phyloP scores from a whole-genome alignment of 1,140 invertebrate species.

The Metopolophium dirhodum region DNA sequence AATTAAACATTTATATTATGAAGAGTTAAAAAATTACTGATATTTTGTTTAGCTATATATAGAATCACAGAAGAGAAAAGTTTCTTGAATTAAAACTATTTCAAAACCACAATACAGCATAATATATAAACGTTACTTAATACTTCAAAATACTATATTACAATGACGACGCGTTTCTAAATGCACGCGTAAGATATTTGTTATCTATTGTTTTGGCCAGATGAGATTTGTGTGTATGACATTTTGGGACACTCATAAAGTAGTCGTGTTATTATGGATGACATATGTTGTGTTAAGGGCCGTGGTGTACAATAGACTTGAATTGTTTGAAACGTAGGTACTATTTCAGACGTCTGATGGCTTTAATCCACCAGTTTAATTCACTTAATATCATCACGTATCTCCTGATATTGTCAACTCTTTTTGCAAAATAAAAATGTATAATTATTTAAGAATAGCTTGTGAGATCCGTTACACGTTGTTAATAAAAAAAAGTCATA shows the following conservation, averaged over 20 bases:
- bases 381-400: not conserved
- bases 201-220: constrained; percentile 23
- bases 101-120: not conserved
- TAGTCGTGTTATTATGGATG: not conserved
- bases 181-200: not conserved
- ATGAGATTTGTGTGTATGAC: constrained; percentile 30
- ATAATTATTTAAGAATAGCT: not conserved
- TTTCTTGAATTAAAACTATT: not conserved
- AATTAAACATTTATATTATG: not conserved
- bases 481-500: not conserved
- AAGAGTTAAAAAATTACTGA: not conserved
- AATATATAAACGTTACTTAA: not conserved
- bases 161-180: not conserved
- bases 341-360: not conserved
- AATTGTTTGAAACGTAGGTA: not conserved
- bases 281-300: not conserved
- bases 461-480: not conserved
- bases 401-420: not conserved
- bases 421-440: not conserved
- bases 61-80: not conserved
- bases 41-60: not conserved
- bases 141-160: not conserved
- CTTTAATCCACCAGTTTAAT: not conserved
- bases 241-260: not conserved
- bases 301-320: not conserved